Evolutionary conservation across 2,888 invertebrate genomes (phyloP).

Genomic region (Melanophora roralis): DNA sequence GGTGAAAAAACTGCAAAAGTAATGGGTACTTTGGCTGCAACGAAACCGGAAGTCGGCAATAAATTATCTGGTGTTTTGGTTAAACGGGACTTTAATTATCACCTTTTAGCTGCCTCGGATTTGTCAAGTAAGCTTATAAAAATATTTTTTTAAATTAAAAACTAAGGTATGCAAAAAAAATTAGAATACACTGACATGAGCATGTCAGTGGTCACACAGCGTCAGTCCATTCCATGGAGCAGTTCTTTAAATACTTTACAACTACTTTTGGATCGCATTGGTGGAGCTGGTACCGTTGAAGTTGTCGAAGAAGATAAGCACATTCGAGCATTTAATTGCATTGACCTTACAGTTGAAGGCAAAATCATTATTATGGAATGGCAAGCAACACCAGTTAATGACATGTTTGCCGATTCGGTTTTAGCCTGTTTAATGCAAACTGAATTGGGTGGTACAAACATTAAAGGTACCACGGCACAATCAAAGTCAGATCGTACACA

Average conservation of each 20-base stretch:
- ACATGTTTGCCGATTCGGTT: constrained; percentile 98
- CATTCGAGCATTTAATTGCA: constrained; percentile 87
- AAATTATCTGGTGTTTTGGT: constrained; percentile 94
- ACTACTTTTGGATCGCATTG: constrained; percentile 87
- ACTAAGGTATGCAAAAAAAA: background rate
- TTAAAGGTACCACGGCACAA: constrained; percentile 81
- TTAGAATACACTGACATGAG: constrained; percentile 94
- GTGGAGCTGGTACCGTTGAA: constrained; percentile 83
- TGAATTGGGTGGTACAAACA: constrained; percentile 82
- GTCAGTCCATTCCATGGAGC: constrained; percentile 92
- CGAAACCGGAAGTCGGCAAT: constrained; percentile 86
- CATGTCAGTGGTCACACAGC: constrained; percentile 94
- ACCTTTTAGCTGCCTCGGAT: constrained; percentile 93
- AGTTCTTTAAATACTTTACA: constrained; percentile 81
- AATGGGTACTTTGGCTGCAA: constrained; percentile 94
- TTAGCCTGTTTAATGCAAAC: constrained; percentile 92
- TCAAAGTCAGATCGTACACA: constrained; percentile 92
- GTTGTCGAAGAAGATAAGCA: constrained; percentile 84
- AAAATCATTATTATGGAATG: constrained; percentile 94
- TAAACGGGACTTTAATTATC: constrained; percentile 98
- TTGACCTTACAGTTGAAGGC: constrained; percentile 89
- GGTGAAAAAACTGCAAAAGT: constrained; percentile 99
- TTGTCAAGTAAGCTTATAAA: constrained; percentile 82
- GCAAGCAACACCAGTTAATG: constrained; percentile 95
- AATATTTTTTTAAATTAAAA: background rate